phyloP scores from a whole-genome alignment of 2,888 invertebrate genomes.

The Mayetiola destructor region DNA sequence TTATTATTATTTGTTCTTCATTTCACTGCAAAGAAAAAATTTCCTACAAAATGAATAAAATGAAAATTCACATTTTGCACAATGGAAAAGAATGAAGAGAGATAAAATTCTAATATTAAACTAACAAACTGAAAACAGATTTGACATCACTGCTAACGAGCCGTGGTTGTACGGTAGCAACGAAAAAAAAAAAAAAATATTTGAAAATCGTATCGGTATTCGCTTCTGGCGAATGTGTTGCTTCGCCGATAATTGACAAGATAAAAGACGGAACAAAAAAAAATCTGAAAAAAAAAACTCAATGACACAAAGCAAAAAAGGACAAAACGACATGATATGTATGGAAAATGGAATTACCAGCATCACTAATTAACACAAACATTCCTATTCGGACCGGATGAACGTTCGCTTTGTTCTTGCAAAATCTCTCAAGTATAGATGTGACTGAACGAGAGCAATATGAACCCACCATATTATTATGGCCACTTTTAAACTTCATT shows the following conservation, averaged over 20 bases:
- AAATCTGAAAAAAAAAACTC: too few species aligned
- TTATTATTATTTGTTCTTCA: too few species aligned
- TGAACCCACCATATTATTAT: background rate
- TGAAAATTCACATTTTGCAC: background rate
- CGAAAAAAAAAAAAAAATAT: background rate
- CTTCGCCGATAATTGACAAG: background rate
- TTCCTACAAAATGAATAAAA: too few species aligned
- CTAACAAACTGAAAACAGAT: too few species aligned
- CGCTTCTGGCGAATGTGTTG: background rate
- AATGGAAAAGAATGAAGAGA: background rate
- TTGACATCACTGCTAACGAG: too few species aligned
- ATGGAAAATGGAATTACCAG: background rate
- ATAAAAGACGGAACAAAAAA: background rate
- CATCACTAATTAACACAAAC: slow-evolving; percentile 13
- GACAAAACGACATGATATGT: background rate
- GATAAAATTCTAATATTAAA: too few species aligned
- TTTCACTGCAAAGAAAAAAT: too few species aligned
- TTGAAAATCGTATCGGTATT: too few species aligned
- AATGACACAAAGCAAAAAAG: background rate
- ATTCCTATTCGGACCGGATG: slow-evolving; percentile 10
- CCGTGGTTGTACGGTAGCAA: too few species aligned
- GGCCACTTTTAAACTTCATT: too few species aligned
- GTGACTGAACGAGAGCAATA: background rate
- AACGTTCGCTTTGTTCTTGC: background rate
- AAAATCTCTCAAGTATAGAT: background rate